These are phyloP conservation scores for Oedothorax gibbosus DNA, from an alignment of 1,140 invertebrate species.

Conservation along the genomic window DNA sequence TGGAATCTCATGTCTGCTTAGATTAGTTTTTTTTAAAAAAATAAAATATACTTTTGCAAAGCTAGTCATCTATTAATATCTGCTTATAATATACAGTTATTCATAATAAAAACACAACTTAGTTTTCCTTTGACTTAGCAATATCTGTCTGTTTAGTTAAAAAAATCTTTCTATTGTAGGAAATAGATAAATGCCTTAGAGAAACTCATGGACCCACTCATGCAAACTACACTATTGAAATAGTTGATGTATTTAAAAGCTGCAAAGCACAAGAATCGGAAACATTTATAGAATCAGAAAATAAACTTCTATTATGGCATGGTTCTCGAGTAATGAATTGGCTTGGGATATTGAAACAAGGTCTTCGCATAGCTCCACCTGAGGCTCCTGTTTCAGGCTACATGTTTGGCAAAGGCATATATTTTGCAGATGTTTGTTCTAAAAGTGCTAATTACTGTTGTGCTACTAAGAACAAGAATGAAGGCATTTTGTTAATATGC, in stretches of 20 bases:
- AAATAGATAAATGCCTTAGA: constrained; percentile 68
- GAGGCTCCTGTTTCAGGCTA: constrained; percentile 73
- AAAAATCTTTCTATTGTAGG: constrained; percentile 65
- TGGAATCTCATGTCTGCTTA: too few species aligned
- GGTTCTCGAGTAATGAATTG: constrained; percentile 74
- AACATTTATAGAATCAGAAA: constrained; percentile 65
- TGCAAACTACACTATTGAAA: constrained; percentile 67
- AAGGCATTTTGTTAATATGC: constrained; percentile 73
- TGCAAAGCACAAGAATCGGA: constrained; percentile 64
- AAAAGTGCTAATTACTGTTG: constrained; percentile 77
- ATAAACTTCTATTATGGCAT: constrained; percentile 74
- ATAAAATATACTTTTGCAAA: too few species aligned
- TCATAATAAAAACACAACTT: too few species aligned
- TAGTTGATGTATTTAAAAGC: constrained; percentile 67
- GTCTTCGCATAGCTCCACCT: constrained; percentile 74
- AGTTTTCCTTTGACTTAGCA: too few species aligned
- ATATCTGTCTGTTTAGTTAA: too few species aligned
- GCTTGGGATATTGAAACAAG: constrained; percentile 74
- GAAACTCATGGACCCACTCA: constrained; percentile 71
- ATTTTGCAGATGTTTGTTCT: constrained; percentile 76
- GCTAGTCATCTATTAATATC: too few species aligned
- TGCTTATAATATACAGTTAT: too few species aligned
- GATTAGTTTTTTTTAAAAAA: too few species aligned
- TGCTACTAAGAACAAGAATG: constrained; percentile 68
- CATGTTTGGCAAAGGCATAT: constrained; percentile 74